phyloP scores from a whole-genome alignment of 2,888 invertebrate species.

The Nymphalis urticae region DNA sequence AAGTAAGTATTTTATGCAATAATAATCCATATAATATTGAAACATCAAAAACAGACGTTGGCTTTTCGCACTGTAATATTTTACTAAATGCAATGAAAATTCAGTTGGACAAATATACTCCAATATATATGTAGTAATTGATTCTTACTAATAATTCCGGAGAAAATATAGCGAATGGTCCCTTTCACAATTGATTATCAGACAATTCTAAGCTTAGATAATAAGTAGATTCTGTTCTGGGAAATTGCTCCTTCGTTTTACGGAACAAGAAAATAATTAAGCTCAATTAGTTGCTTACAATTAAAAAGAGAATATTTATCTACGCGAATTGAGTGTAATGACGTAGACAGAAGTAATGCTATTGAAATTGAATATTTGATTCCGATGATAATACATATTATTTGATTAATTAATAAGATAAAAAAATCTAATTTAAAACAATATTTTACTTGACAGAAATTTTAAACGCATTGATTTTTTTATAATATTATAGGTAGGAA shows the following conservation, averaged over 20 bases:
- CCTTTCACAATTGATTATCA: neutral
- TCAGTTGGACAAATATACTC: neutral
- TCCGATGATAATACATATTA: too few species aligned
- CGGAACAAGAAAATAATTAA: slow-evolving; percentile 6
- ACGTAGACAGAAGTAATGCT: too few species aligned
- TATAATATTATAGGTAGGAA: too few species aligned
- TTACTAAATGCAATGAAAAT: neutral
- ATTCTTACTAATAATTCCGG: neutral
- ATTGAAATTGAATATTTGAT: too few species aligned
- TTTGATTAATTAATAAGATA: too few species aligned
- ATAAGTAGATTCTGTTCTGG: neutral
- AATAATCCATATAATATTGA: too few species aligned
- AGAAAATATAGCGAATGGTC: neutral
- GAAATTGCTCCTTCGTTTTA: neutral
- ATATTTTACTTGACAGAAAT: too few species aligned
- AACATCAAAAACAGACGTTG: too few species aligned
- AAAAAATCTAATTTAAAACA: too few species aligned
- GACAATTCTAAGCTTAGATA: neutral
- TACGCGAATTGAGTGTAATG: neutral
- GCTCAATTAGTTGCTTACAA: neutral
- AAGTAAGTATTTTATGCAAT: too few species aligned
- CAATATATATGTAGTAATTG: neutral
- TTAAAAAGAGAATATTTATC: neutral
- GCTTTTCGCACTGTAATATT: too few species aligned
- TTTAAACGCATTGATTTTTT: too few species aligned